A percentile compares a stretch with the other conserved stretches of the same genome.
Evolutionary conservation across 2,888 invertebrate genomes (phyloP).

Genomic region (Ischnus inquisitorius): DNA sequence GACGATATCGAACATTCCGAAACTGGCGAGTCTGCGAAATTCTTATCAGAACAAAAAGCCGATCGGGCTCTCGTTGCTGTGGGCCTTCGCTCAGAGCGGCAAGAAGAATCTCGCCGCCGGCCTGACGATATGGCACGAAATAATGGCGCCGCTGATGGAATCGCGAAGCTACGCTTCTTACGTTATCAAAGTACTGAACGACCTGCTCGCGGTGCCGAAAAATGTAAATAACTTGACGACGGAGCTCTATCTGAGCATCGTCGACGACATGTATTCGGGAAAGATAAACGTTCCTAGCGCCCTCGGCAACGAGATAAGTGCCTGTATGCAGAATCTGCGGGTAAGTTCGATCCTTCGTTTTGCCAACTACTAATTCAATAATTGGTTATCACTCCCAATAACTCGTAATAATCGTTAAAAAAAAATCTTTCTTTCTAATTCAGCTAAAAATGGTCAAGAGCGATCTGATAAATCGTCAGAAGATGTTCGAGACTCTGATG

Average conservation of each 20-base stretch:
- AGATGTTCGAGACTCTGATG: slow-evolving; percentile 89
- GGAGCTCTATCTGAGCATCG: slow-evolving; percentile 88
- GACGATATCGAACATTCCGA: slow-evolving; percentile 88
- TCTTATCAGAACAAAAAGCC: slow-evolving; percentile 92
- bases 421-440: slow-evolving; percentile 32
- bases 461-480: slow-evolving; percentile 83
- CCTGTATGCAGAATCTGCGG: slow-evolving; percentile 87
- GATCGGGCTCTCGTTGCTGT: slow-evolving; percentile 91
- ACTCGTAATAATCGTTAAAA: neutral
- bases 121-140: slow-evolving; percentile 91
- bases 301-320: slow-evolving; percentile 87
- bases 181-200: slow-evolving; percentile 88
- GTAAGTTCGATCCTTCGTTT: slow-evolving; percentile 82
- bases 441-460: slow-evolving; percentile 81
- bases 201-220: slow-evolving; percentile 85
- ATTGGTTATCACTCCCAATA: too few species aligned
- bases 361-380: neutral
- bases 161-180: slow-evolving; percentile 90
- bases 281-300: slow-evolving; percentile 87
- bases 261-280: slow-evolving; percentile 88
- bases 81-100: slow-evolving; percentile 93
- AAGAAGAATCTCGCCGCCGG: slow-evolving; percentile 89
- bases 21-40: slow-evolving; percentile 89
- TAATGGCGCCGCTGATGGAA: slow-evolving; percentile 91
- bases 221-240: slow-evolving; percentile 85